Conservation (phyloP, 2,888 invertebrate species). For the Cryptus armator region DNA sequence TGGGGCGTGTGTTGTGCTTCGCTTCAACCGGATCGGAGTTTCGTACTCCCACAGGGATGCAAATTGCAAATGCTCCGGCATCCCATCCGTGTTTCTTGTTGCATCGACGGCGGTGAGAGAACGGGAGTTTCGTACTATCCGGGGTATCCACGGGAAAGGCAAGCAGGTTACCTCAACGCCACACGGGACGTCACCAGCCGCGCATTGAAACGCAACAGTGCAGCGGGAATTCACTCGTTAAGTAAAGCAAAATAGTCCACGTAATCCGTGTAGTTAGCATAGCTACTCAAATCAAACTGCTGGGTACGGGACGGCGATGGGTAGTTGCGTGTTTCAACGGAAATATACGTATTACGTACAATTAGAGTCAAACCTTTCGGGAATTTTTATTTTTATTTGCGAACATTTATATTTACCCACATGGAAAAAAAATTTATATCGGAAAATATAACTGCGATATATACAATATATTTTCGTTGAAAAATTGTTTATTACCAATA, state of each 20-base stretch:
- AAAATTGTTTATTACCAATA: no score
- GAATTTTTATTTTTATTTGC: no score
- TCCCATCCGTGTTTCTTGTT: conserved; percentile 58
- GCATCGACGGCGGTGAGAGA: conserved; percentile 9
- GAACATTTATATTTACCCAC: no score
- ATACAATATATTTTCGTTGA: no score
- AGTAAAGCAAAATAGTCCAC: conserved; percentile 61
- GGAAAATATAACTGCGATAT: no score
- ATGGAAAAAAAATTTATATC: no score
- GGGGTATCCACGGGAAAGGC: conserved; percentile 29
- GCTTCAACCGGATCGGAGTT: conserved; percentile 67
- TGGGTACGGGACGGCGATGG: no score
- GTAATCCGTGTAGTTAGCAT: conserved; percentile 60
- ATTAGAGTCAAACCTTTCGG: no score
- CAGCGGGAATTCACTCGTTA: conserved; percentile 54
- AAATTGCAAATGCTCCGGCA: conserved; percentile 70
- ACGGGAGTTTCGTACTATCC: not conserved
- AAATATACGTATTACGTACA: no score
- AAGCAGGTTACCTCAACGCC: conserved; percentile 51
- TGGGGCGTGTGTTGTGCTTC: conserved; percentile 59
- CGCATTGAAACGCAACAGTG: conserved; percentile 29
- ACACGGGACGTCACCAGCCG: conserved; percentile 40
- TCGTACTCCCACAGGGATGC: conserved; percentile 72
- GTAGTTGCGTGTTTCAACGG: no score
- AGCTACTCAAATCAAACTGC: conserved; percentile 22